Evolutionary conservation across 2,888 invertebrate genomes (phyloP), one percentile per base, ranked within the genome.

Genomic region (Campoplex nolae): DNA sequence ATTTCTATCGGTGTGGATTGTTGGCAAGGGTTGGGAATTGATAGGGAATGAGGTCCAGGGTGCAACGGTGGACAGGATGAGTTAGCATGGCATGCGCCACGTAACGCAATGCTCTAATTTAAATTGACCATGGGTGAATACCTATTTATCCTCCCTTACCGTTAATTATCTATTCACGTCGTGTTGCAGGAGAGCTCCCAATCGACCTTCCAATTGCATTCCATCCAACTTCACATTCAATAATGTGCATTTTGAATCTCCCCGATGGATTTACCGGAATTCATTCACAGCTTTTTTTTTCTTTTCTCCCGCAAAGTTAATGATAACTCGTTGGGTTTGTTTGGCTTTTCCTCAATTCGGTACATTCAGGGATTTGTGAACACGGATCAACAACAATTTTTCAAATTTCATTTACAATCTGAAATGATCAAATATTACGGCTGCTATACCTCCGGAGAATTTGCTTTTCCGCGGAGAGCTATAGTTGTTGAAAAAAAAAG

Each of bases 101-200:
- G 76, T 87, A 89, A 89, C 82, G 84, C 82, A 88, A 90, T 89
- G 90, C 85, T 86, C 90, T 90, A 90, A 90, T 90, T 91, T 89
- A 90, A 89, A 89, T 89, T 88, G 89, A 90, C 86, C 89, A 70
- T 86, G 81, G 81, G 68, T 23, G 88, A 89, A 89, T 80, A 89
- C 85, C 88, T 90, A 90, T 91, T 91, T 91, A 91, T 90, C 86
- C 76, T 77, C 85, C 89, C 79, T 90, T 88, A 87, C 88, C 88
- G 80, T 88, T 89, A 89, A 91, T 91, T 90, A 91, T 86, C 89
- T 88, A 90, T 90, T 89, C 89, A 84, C 62, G 70, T 88, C 86
- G 84, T 84, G 84, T 86, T 82, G 86, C 88, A 87, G 23, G 23
- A 23, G 86, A 86, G 85, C 82, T 62, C 79, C 28, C 77, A 51